Percentiles rank a stretch among this genome's conserved stretches.
Evolutionary conservation across 2,113 vertebrate species (phyloP).

Genomic region (Pseudopodoces humilis): DNA sequence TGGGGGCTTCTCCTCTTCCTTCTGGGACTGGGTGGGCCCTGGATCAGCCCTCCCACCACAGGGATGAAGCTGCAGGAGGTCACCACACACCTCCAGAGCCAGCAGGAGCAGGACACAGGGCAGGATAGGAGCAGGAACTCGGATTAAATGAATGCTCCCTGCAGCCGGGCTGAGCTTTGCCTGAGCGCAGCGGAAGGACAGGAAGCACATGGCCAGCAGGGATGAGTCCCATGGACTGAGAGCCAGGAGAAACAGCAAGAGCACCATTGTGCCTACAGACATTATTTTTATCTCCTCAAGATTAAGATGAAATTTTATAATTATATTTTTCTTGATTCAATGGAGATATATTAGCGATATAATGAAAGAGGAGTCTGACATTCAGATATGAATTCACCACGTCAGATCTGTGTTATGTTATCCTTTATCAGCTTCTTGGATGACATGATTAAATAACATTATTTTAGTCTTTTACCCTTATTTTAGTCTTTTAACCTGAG

Average conservation of each 20-base stretch:
- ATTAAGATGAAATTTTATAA: background rate
- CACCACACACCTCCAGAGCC: background rate
- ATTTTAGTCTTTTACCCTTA: background rate
- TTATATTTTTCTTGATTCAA: background rate
- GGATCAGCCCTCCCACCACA: rapidly evolving
- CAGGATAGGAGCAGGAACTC: background rate
- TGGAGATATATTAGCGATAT: background rate
- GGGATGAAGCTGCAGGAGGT: background rate
- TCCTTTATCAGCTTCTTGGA: background rate
- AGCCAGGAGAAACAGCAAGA: background rate
- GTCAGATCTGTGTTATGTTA: background rate
- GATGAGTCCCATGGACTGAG: background rate
- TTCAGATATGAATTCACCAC: background rate
- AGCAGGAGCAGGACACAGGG: background rate
- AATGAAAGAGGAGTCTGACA: background rate
- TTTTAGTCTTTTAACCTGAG: background rate
- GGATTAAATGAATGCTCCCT: rapidly evolving
- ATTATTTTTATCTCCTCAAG: background rate
- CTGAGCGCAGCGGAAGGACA: background rate
- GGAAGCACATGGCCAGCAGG: rapidly evolving
- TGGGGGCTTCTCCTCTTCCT: background rate
- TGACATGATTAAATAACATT: background rate
- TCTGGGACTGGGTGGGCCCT: too few species aligned
- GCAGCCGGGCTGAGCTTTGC: background rate
- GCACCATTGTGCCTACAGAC: background rate